Conservation (phyloP, 2,113 vertebrate species). For the Passer domesticus region DNA sequence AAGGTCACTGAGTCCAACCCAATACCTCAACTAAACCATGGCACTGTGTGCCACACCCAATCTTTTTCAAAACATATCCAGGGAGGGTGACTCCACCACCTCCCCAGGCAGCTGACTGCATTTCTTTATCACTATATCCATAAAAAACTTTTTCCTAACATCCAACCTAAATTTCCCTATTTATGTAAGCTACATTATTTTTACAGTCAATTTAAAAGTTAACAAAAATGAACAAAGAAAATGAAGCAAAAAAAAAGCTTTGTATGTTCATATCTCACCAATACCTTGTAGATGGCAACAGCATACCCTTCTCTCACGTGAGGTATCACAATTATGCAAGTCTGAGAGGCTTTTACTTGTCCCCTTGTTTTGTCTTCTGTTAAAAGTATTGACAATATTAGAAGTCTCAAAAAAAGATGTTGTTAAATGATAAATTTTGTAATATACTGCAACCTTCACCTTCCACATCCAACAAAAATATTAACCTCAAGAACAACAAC, state of each 20-base stretch:
- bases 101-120: accelerated
- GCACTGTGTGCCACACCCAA: neutral
- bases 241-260: neutral
- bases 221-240: neutral
- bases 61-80: neutral
- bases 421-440: neutral
- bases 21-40: neutral
- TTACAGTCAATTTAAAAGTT: neutral
- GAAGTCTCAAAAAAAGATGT: neutral
- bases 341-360: neutral
- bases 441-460: neutral
- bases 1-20: neutral
- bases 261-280: neutral
- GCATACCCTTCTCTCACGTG: neutral
- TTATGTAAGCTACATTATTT: neutral
- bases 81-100: too few species aligned
- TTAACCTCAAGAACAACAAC: neutral
- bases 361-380: neutral
- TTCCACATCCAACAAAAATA: neutral
- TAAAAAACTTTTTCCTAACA: neutral
- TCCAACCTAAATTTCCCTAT: neutral
- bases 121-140: neutral
- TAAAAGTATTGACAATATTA: neutral
- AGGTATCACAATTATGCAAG: neutral
- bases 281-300: neutral